A percentile compares a stretch with the other conserved stretches of the same genome.
Evolutionary conservation across 2,888 invertebrate species (phyloP).

Genomic region (Aphidius colemani): DNA sequence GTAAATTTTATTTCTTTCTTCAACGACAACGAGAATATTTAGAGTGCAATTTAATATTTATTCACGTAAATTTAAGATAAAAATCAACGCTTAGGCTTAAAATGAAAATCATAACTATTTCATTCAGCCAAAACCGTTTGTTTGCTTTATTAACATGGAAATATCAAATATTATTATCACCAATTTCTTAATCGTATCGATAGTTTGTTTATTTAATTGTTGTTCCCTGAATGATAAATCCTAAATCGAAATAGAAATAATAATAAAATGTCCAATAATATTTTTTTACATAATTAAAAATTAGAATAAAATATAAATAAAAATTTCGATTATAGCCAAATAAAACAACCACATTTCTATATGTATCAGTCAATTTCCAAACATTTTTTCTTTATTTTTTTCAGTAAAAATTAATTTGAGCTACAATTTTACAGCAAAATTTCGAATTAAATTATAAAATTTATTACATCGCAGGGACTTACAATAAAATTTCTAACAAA

Average conservation of each 20-base stretch:
- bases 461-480: constrained; percentile 4
- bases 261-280: neutral
- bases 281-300: too few species aligned
- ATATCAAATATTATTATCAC: neutral
- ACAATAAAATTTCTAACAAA: constrained; percentile 5
- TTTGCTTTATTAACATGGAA: constrained; percentile 16
- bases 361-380: too few species aligned
- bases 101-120: constrained; percentile 30
- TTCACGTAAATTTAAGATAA: constrained; percentile 8
- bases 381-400: too few species aligned
- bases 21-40: constrained; percentile 29
- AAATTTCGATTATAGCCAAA: too few species aligned
- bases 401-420: too few species aligned
- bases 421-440: neutral
- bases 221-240: neutral
- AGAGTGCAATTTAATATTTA: constrained; percentile 48
- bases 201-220: constrained; percentile 8
- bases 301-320: too few species aligned
- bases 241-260: neutral
- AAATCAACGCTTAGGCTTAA: constrained; percentile 21
- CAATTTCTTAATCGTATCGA: constrained; percentile 1
- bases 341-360: too few species aligned
- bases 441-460: neutral
- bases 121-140: constrained; percentile 22
- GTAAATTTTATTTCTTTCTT: constrained; percentile 27